Evolutionary conservation across 2,797 vertebrate genomes (phyloP).

Genomic region (Nyctalus aviator): DNA sequence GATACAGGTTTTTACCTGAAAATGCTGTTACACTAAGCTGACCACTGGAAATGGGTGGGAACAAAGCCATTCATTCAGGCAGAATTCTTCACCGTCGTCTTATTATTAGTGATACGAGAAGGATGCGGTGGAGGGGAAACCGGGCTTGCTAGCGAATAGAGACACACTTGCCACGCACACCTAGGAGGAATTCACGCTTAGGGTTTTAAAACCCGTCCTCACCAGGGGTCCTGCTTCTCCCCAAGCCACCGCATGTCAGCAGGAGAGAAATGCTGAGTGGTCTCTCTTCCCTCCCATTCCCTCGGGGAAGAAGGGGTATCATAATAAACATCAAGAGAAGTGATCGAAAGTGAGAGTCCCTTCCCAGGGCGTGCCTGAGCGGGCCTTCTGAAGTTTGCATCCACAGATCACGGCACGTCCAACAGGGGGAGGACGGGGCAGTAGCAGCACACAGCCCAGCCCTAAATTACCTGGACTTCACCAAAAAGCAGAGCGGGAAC

Average conservation of each 20-base stretch:
- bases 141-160: neutral
- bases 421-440: slow-evolving; percentile 49
- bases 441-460: slow-evolving; percentile 80
- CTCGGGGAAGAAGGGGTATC: neutral
- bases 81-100: neutral
- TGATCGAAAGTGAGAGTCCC: slow-evolving; percentile 68
- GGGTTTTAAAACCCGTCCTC: neutral
- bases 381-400: slow-evolving; percentile 79
- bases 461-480: slow-evolving; percentile 85
- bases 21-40: neutral
- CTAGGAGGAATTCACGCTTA: neutral
- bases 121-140: neutral
- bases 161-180: neutral
- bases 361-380: slow-evolving; percentile 65
- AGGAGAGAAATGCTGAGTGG: neutral
- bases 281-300: neutral
- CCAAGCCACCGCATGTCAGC: neutral
- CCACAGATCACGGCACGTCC: slow-evolving; percentile 52
- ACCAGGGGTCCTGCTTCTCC: neutral
- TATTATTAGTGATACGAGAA: neutral
- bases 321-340: slow-evolving; percentile 22
- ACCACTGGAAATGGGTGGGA: neutral
- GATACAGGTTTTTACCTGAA: neutral
- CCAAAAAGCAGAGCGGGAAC: slow-evolving; percentile 78
- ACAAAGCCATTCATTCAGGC: neutral